Base-by-base conservation (phyloP, 2,888 invertebrate species). In the Netelia melanura region DNA sequence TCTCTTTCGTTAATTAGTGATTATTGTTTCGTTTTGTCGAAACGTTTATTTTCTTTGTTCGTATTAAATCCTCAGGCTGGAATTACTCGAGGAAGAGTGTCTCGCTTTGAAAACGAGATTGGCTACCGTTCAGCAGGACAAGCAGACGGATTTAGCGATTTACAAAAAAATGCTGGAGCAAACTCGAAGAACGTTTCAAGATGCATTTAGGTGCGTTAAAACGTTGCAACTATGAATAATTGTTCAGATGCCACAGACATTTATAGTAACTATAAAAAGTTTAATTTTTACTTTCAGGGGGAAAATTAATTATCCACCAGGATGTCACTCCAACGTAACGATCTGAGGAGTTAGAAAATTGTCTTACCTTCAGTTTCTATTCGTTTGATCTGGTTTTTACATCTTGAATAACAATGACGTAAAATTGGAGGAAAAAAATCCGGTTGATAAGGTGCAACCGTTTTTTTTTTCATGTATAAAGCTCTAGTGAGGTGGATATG, bases 31-130 rank as follows among this genome's bases (percentile, higher is more conserved):
- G 14, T 48, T 14, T 14, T 67, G 2, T 30, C 30, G n/a, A 62
- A 62, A 25, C 48, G 44, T 25, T 25, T 67, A 6, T 76, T 48
- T 48, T 58, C 14, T 11, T 30, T 5, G 2, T 48, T 65, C 38
- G 1, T 30, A 25, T 65, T 61, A 21, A 77, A 71, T 61, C 9
- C 81, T 17, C 84, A 94, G 95, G 89, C 91, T 96, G 76, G 96
- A 96, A 90, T 92, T 97, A 77, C 95, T 96, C 0, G 95, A 96
- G 89, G 96, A 97, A 92, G 96, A 96, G 88, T 94, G 96, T 61
- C 95, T 96, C 90, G 95, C 96, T 21, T 93, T 96, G 91, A 95
- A 96, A 90, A 95, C 96, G 61, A 95, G 96, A 90, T 91, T 96
- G 56, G 95, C 95, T 89, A 95, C 96, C 91, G 94, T 96, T 48